Conservation (phyloP, 2,888 invertebrate species). For the Proisotoma minuta region DNA sequence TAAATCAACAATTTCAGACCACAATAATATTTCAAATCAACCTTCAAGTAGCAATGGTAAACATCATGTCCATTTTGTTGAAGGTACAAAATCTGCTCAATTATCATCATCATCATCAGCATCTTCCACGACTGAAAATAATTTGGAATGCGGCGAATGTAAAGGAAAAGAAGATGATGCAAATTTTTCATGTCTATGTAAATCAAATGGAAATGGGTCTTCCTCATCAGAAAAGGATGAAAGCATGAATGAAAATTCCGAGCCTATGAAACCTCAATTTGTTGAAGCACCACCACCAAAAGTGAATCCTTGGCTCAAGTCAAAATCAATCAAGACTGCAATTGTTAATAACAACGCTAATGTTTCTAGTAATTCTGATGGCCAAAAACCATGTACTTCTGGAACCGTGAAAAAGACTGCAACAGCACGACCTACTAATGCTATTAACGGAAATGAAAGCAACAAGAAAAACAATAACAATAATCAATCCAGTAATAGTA, state of each 20-base stretch:
- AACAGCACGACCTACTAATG: not conserved
- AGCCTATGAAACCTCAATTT: slow-evolving; percentile 1
- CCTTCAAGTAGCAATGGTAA: not conserved
- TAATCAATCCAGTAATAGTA: not conserved
- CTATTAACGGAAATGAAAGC: not conserved
- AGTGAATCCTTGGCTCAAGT: slow-evolving; percentile 18
- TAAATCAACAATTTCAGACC: no score
- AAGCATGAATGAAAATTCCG: not conserved
- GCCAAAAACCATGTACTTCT: not conserved
- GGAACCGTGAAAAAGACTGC: not conserved
- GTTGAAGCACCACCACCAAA: slow-evolving; percentile 15
- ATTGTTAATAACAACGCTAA: not conserved
- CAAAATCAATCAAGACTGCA: not conserved
- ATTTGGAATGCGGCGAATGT: not conserved
- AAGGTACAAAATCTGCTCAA: not conserved
- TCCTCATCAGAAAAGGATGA: not conserved
- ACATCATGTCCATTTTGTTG: not conserved
- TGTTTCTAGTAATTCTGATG: not conserved
- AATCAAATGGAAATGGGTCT: not conserved
- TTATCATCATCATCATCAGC: not conserved
- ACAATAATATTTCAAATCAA: not conserved
- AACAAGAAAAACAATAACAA: not conserved
- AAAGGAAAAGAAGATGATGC: not conserved
- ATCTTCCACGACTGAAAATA: not conserved
- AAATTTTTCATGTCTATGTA: not conserved